phyloP scores from a whole-genome alignment of 2,113 vertebrate species.

The Phoenicopterus ruber region DNA sequence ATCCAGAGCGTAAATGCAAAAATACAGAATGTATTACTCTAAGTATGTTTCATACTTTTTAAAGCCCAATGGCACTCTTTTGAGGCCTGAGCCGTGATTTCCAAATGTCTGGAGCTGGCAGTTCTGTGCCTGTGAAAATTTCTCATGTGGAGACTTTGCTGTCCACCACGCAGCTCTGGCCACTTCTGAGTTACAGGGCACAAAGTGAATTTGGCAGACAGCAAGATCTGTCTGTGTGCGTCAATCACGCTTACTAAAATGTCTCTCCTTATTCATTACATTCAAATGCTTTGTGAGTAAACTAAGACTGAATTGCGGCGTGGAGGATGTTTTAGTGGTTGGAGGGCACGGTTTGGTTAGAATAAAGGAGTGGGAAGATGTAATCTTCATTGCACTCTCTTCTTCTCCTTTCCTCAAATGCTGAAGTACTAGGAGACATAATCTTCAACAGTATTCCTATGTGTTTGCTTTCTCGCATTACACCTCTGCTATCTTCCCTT shows the following conservation, averaged over 20 bases:
- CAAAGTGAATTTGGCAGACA: constrained; percentile 42
- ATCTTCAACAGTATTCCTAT: not conserved
- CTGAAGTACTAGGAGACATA: not conserved
- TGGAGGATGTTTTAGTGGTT: not conserved
- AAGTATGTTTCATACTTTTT: not conserved
- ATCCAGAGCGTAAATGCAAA: not conserved
- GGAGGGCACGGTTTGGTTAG: not conserved
- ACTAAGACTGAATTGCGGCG: not conserved
- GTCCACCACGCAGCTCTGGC: not conserved
- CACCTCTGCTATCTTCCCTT: not conserved
- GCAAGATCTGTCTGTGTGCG: constrained; percentile 24
- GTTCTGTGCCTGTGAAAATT: not conserved
- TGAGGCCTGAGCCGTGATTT: not conserved
- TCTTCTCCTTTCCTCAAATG: not conserved
- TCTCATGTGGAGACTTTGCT: not conserved
- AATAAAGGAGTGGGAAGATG: not conserved
- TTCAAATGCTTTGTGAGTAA: constrained; percentile 37
- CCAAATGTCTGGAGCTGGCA: not conserved
- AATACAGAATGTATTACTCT: not conserved
- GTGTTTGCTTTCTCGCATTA: not conserved
- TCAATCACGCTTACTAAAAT: constrained; percentile 36
- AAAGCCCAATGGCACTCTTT: not conserved
- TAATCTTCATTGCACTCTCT: not conserved
- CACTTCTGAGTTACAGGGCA: not conserved
- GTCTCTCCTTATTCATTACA: constrained; percentile 56